These are phyloP conservation scores for Nephrocerus scutellatus DNA, from an alignment of 2,888 invertebrate genomes.

Conservation along the genomic window DNA sequence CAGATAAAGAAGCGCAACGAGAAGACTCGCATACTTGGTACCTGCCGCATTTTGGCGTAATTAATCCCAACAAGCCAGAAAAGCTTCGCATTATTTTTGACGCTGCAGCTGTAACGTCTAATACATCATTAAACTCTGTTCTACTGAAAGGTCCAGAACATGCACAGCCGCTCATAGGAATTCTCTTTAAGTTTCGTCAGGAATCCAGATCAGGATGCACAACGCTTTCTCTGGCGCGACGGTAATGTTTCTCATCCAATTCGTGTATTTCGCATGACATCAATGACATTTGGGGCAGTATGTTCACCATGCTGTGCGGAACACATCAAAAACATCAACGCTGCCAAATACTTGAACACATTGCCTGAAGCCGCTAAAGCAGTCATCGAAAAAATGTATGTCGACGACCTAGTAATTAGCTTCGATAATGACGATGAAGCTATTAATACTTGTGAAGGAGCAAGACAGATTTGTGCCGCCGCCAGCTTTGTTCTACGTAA, in stretches of 20 bases:
- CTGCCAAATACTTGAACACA: constrained; percentile 10
- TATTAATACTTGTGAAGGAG: too few relatives aligned
- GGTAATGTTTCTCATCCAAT: constrained; percentile 3
- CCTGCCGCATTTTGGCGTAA: constrained; percentile 16
- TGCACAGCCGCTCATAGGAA: constrained; percentile 25
- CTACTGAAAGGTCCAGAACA: constrained; percentile 31
- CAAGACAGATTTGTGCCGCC: too few relatives aligned
- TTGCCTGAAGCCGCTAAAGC: constrained; percentile 19
- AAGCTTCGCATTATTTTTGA: constrained; percentile 31
- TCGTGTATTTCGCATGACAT: constrained; percentile 11
- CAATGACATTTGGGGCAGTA: constrained; percentile 17
- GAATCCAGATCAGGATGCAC: constrained; percentile 25
- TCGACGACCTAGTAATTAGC: constrained; percentile 22
- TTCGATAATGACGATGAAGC: constrained; percentile 30
- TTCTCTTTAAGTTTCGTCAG: constrained; percentile 30
- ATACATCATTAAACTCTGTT: constrained; percentile 26
- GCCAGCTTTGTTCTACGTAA: too few relatives aligned
- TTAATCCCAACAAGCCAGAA: constrained; percentile 25
- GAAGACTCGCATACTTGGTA: constrained; percentile 5
- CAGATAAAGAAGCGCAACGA: neutral
- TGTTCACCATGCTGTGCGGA: constrained; percentile 29
- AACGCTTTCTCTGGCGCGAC: constrained; percentile 21
- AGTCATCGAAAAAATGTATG: constrained; percentile 19
- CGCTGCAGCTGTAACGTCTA: constrained; percentile 27
- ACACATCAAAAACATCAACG: constrained; percentile 30